Percentiles rank a stretch among this genome's conserved stretches.
These are phyloP conservation scores for Lichenostomus cassidix DNA, from an alignment of 2,113 vertebrate genomes.

Conservation along the genomic window DNA sequence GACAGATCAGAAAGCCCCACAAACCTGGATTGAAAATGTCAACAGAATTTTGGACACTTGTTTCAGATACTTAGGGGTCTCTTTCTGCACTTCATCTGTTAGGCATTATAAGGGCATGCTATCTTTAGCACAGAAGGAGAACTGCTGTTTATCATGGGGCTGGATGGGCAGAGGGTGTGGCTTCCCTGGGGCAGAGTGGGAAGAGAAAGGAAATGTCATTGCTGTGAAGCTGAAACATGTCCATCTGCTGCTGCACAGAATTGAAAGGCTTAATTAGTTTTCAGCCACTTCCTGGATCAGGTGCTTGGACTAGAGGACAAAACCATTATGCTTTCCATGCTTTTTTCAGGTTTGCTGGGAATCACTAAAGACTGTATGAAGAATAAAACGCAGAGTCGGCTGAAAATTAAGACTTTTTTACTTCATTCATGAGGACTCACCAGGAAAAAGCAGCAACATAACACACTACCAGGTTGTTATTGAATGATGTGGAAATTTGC, in stretches of 20 bases:
- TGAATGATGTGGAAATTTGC: not conserved
- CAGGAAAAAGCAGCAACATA: not conserved
- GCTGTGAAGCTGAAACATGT: not conserved
- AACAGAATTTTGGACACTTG: not conserved
- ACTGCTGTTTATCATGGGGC: not conserved
- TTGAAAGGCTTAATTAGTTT: rapidly evolving
- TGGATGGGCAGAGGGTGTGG: not conserved
- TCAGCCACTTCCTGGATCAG: not conserved
- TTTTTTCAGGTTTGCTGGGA: not conserved
- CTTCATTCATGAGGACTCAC: not conserved
- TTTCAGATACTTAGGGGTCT: not conserved
- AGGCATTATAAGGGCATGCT: not conserved
- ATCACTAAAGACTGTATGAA: not conserved
- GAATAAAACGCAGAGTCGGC: rapidly evolving
- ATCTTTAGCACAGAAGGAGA: not conserved
- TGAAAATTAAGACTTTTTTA: not conserved
- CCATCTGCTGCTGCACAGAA: not conserved
- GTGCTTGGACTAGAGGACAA: not conserved
- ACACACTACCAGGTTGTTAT: not conserved
- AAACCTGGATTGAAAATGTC: not conserved
- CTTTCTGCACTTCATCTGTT: not conserved
- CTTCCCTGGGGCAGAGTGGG: not conserved
- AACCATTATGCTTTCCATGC: not conserved
- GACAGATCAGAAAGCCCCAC: not conserved
- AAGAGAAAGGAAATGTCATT: not conserved